Conservation (phyloP, 2,797 vertebrate genomes). For the Danio aesculapii region DNA sequence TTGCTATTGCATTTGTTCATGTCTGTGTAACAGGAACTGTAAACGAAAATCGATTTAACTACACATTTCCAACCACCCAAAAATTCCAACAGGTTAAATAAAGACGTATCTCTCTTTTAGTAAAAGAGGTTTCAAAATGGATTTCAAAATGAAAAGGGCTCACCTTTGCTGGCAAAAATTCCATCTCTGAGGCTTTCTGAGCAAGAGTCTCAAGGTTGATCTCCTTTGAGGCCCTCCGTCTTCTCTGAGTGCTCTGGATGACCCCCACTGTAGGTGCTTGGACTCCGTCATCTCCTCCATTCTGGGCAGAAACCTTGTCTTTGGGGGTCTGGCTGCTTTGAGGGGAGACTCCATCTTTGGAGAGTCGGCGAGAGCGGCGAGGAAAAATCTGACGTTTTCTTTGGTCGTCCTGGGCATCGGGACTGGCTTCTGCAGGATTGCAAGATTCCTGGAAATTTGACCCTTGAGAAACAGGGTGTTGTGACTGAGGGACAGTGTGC, state of each 20-base stretch:
- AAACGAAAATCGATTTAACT: neutral
- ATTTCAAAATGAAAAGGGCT: slow-evolving; percentile 56
- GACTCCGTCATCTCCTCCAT: slow-evolving; percentile 73
- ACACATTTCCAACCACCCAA: neutral
- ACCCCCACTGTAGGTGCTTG: slow-evolving; percentile 85
- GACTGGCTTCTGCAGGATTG: slow-evolving; percentile 53
- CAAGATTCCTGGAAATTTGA: slow-evolving; percentile 69
- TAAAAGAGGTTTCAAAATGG: slow-evolving; percentile 62
- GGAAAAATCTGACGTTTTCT: slow-evolving; percentile 75
- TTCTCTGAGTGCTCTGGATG: slow-evolving; percentile 91
- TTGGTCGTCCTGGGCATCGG: slow-evolving; percentile 68
- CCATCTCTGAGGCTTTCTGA: slow-evolving; percentile 95
- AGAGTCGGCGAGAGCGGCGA: slow-evolving; percentile 90
- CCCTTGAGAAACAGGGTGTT: slow-evolving; percentile 60
- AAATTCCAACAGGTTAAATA: neutral
- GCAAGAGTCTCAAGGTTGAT: slow-evolving; percentile 95
- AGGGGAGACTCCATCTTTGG: slow-evolving; percentile 89
- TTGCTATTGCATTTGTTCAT: neutral
- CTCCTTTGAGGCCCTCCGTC: slow-evolving; percentile 91
- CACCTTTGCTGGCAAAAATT: slow-evolving; percentile 85
- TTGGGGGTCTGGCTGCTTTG: slow-evolving; percentile 64
- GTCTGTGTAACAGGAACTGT: neutral
- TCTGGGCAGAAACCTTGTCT: slow-evolving; percentile 65
- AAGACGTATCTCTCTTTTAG: slow-evolving; percentile 60
- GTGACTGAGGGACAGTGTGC: slow-evolving; percentile 74